Conservation (phyloP, 2,113 vertebrate species). For the Mormyrus iriodes region DNA sequence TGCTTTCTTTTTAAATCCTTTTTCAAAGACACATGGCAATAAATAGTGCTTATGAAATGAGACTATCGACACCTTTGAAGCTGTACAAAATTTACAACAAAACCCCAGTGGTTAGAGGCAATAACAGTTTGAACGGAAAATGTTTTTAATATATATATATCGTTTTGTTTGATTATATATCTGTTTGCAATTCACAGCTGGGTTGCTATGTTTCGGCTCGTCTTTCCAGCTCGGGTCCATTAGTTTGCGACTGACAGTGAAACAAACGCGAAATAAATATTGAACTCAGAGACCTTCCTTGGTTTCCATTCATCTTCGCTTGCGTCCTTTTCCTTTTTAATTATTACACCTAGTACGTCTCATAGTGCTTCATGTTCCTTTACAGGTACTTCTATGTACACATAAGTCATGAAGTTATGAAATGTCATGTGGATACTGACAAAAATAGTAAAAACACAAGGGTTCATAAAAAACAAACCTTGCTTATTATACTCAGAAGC, state of each 20-base stretch:
- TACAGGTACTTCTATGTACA: conserved; percentile 13
- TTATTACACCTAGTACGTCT: background rate
- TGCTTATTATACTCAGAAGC: background rate
- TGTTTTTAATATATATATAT: conserved; percentile 28
- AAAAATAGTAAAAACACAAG: conserved; percentile 7
- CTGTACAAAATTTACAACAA: conserved; percentile 94
- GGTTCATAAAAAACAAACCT: conserved; percentile 7
- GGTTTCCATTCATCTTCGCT: background rate
- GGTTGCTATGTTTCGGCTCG: background rate
- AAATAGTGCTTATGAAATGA: conserved; percentile 79
- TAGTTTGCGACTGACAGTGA: background rate
- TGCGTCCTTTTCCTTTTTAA: background rate
- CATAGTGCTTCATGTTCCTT: background rate
- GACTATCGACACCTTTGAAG: conserved; percentile 72
- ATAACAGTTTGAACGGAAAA: conserved; percentile 47
- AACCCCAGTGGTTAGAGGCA: conserved; percentile 59
- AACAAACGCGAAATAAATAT: background rate
- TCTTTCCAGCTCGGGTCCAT: background rate
- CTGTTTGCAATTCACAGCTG: background rate
- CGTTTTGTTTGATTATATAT: conserved; percentile 22
- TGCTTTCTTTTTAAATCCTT: conserved; percentile 64
- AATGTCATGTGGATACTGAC: background rate
- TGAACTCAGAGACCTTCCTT: background rate
- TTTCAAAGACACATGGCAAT: conserved; percentile 81
- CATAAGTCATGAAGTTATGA: background rate